Evolutionary conservation across 2,888 invertebrate species (phyloP).

Genomic region (Drosophila subquinaria): DNA sequence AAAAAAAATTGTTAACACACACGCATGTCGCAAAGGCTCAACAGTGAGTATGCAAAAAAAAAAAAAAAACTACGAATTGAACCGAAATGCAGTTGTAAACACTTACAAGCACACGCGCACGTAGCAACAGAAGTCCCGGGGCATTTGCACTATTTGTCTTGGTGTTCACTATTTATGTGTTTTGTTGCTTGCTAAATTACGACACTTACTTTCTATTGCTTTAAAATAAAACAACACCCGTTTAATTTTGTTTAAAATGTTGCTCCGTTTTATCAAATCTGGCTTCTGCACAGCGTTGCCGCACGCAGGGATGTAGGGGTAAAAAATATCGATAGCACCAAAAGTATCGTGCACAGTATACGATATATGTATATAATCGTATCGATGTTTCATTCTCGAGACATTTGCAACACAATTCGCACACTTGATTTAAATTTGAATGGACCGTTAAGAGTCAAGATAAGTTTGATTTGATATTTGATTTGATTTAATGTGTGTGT

Average conservation of each 20-base stretch:
- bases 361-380: constrained; percentile 30
- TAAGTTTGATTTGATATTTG: not conserved
- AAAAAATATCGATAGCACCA: constrained; percentile 52
- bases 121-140: constrained; percentile 25
- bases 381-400: constrained; percentile 35
- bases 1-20: not conserved
- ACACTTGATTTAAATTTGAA: constrained; percentile 9
- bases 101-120: constrained; percentile 48
- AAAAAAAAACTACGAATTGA: constrained; percentile 12
- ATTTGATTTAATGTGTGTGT: not conserved
- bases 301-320: constrained; percentile 56
- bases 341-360: constrained; percentile 30
- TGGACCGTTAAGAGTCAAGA: not conserved
- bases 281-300: constrained; percentile 61
- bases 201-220: constrained; percentile 31
- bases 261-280: constrained; percentile 55
- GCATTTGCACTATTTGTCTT: constrained; percentile 4
- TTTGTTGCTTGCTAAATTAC: constrained; percentile 17
- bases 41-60: constrained; percentile 29
- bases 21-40: constrained; percentile 11
- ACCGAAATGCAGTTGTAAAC: constrained; percentile 54
- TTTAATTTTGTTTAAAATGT: constrained; percentile 34
- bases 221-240: constrained; percentile 19
- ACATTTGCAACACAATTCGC: constrained; percentile 18
- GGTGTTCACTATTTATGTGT: constrained; percentile 1